These are phyloP conservation scores for Amphibalanus amphitrite DNA, from an alignment of 1,140 invertebrate species.

Conservation along the genomic window DNA sequence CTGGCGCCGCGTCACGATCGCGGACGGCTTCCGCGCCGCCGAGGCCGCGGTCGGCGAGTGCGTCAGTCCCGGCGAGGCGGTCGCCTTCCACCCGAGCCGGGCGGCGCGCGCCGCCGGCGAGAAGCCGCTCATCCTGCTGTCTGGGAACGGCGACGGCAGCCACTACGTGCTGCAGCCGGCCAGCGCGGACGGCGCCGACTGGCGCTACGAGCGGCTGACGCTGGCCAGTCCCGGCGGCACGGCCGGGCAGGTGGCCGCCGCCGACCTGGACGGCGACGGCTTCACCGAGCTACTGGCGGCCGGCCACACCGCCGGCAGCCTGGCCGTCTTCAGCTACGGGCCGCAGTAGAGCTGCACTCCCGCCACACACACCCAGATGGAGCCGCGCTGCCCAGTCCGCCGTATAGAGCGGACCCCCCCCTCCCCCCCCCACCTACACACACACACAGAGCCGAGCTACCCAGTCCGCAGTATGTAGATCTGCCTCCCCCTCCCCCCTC, in stretches of 20 bases:
- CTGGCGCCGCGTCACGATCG: conserved; percentile 22
- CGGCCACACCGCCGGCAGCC: conserved; percentile 20
- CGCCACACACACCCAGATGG: too few relatives aligned
- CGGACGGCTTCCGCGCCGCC: conserved; percentile 22
- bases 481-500: too few relatives aligned
- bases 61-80: conserved; percentile 22
- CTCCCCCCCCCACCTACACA: too few relatives aligned
- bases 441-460: too few relatives aligned
- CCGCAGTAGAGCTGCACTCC: too few relatives aligned
- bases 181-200: conserved; percentile 21
- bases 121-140: conserved; percentile 25
- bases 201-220: conserved; percentile 22
- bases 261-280: conserved; percentile 26
- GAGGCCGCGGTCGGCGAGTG: conserved; percentile 16
- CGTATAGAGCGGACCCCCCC: too few relatives aligned
- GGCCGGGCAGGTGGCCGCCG: conserved; percentile 19
- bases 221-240: conserved; percentile 11
- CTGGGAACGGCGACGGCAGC: conserved; percentile 27
- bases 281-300: conserved; percentile 25
- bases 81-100: conserved; percentile 21
- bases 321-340: conserved; percentile 25
- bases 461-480: too few relatives aligned
- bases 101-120: conserved; percentile 5
- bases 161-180: conserved; percentile 24
- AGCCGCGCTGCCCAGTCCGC: too few relatives aligned